Evolutionary conservation across 2,888 invertebrate genomes (phyloP).

Genomic region (Catocala fraxini): DNA sequence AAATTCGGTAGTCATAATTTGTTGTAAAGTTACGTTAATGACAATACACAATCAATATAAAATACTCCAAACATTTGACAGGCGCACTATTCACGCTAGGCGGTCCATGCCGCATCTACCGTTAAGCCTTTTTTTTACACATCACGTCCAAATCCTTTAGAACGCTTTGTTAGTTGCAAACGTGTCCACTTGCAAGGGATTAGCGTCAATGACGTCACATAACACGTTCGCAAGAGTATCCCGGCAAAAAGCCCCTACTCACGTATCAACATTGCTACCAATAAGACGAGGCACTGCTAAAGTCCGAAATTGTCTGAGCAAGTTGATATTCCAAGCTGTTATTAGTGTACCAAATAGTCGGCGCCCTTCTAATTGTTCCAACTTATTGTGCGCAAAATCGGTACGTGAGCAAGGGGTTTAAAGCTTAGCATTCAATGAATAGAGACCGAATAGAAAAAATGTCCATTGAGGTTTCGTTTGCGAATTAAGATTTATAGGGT

Average conservation of each 20-base stretch:
- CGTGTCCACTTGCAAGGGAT: constrained; percentile 52
- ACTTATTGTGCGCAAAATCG: constrained; percentile 3
- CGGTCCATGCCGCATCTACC: constrained; percentile 38
- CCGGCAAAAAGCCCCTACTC: constrained; percentile 15
- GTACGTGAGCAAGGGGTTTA: constrained; percentile 15
- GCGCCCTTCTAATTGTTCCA: background rate
- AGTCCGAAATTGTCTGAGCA: background rate
- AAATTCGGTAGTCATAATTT: too few species aligned
- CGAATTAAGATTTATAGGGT: constrained; percentile 60
- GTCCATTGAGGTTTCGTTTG: constrained; percentile 56
- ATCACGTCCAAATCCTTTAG: constrained; percentile 47
- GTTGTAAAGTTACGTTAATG: too few species aligned
- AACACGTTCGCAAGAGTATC: constrained; percentile 38
- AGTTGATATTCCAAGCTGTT: background rate
- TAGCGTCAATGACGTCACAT: constrained; percentile 59
- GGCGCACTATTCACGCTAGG: background rate
- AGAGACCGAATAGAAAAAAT: constrained; percentile 61
- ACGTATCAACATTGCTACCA: constrained; percentile 20
- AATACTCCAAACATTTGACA: background rate
- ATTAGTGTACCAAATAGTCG: background rate
- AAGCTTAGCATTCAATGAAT: constrained; percentile 52
- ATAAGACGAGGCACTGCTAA: background rate
- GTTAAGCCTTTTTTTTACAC: constrained; percentile 49
- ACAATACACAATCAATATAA: constrained; percentile 8
- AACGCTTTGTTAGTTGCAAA: constrained; percentile 41